Conservation (phyloP, 2,797 vertebrate genomes). For the Phrynocephalus vlangalii region DNA sequence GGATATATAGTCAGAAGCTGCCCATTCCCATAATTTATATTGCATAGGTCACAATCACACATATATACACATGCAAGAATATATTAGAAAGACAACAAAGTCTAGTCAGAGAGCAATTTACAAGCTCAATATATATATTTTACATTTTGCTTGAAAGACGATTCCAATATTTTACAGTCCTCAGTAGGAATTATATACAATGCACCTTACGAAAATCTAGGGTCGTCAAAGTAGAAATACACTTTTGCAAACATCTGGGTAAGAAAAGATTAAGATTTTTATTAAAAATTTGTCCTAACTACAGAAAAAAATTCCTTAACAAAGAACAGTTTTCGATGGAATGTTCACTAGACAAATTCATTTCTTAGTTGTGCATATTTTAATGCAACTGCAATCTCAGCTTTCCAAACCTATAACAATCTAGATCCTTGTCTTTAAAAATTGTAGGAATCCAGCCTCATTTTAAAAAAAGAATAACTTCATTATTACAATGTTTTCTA, state of each 20-base stretch:
- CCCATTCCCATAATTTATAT: slow-evolving; percentile 82
- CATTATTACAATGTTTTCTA: slow-evolving; percentile 78
- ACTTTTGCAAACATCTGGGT: slow-evolving; percentile 82
- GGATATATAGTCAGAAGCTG: slow-evolving; percentile 80
- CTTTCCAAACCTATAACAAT: slow-evolving; percentile 79
- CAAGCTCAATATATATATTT: slow-evolving; percentile 83
- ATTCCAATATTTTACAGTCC: slow-evolving; percentile 85
- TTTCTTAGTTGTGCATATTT: slow-evolving; percentile 79
- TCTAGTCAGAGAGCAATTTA: slow-evolving; percentile 85
- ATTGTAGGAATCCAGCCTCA: slow-evolving; percentile 79
- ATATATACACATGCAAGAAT: slow-evolving; percentile 79
- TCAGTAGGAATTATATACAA: slow-evolving; percentile 85
- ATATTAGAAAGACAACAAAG: slow-evolving; percentile 83
- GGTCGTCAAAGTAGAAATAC: slow-evolving; percentile 81
- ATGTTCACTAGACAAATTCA: slow-evolving; percentile 77
- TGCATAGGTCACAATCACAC: slow-evolving; percentile 92
- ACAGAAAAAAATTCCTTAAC: slow-evolving; percentile 80
- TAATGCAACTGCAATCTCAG: slow-evolving; percentile 75
- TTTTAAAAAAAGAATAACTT: slow-evolving; percentile 79
- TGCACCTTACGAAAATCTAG: slow-evolving; percentile 84
- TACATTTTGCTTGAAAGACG: slow-evolving; percentile 82
- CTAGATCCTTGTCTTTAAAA: slow-evolving; percentile 80
- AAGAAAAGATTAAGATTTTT: slow-evolving; percentile 78
- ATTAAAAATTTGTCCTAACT: slow-evolving; percentile 82
- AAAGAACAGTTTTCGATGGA: slow-evolving; percentile 80